Percentiles rank a stretch among this genome's conserved stretches.
Conservation (phyloP, 1,140 invertebrate species). For the Calycopis cecrops region DNA sequence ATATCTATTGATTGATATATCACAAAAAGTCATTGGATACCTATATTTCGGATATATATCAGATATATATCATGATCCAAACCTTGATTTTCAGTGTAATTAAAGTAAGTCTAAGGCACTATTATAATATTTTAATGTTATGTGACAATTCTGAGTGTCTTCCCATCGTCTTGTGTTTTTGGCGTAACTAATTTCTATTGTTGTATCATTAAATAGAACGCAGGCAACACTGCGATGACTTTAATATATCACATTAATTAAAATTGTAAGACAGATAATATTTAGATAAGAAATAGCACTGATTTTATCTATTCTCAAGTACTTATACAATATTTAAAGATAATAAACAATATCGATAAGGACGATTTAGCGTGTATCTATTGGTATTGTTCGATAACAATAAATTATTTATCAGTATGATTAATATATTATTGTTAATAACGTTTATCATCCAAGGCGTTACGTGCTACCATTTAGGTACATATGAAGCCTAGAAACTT, state of each 20-base stretch:
- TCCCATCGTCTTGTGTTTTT: too few species aligned
- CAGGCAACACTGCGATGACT: too few species aligned
- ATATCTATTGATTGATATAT: too few species aligned
- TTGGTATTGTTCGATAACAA: conserved; percentile 69
- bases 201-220: too few species aligned
- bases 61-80: too few species aligned
- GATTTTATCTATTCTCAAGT: conserved; percentile 64
- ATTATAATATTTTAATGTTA: too few species aligned
- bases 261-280: conserved; percentile 34
- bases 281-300: conserved; percentile 56
- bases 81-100: too few species aligned
- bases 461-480: conserved; percentile 24
- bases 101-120: too few species aligned
- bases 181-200: too few species aligned
- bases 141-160: too few species aligned
- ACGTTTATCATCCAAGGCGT: conserved; percentile 40
- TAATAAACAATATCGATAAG: conserved; percentile 67
- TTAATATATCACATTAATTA: neutral
- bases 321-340: conserved; percentile 67
- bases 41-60: too few species aligned
- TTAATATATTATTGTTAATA: conserved; percentile 53
- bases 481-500: conserved; percentile 15
- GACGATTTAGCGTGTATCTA: conserved; percentile 63
- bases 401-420: conserved; percentile 51
- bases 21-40: too few species aligned